Conservation (phyloP, 2,113 vertebrate genomes). For the Phainopepla nitens region DNA sequence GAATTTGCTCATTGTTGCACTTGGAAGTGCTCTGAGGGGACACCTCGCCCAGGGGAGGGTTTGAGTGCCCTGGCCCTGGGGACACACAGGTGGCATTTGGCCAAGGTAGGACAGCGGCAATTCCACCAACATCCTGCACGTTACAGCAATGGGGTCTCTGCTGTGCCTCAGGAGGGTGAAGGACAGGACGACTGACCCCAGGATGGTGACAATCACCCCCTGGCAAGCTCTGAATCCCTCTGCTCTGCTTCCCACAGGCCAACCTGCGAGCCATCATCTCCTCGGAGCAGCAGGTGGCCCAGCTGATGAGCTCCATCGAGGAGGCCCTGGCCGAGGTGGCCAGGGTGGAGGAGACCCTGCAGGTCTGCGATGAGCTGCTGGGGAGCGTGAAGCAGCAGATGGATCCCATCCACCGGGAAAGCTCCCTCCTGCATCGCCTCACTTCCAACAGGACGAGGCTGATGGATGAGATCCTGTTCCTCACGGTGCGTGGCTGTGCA, state of each 20-base stretch:
- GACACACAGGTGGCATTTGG: not conserved
- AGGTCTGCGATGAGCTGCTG: not conserved
- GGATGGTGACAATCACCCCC: not conserved
- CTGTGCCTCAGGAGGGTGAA: not conserved
- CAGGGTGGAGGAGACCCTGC: slow-evolving; percentile 33
- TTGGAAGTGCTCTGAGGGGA: not conserved
- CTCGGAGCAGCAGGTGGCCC: slow-evolving; percentile 4
- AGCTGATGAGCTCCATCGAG: not conserved
- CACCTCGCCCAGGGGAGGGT: no score
- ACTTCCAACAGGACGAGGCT: not conserved
- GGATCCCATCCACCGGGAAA: slow-evolving; percentile 32
- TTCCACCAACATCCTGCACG: rapidly evolving
- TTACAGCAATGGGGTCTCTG: rapidly evolving
- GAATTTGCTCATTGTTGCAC: not conserved
- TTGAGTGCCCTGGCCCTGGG: not conserved
- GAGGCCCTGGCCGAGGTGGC: slow-evolving; percentile 37
- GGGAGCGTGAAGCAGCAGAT: slow-evolving; percentile 38
- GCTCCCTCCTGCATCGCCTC: not conserved
- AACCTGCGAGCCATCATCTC: slow-evolving; percentile 20
- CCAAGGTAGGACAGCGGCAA: not conserved
- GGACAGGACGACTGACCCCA: no score
- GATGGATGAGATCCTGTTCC: slow-evolving; percentile 30
- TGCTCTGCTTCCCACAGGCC: not conserved
- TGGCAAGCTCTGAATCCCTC: not conserved
- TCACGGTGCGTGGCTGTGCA: not conserved